Base-by-base conservation (phyloP, 2,888 invertebrate species). In the Stenolophus ochropezus region DNA sequence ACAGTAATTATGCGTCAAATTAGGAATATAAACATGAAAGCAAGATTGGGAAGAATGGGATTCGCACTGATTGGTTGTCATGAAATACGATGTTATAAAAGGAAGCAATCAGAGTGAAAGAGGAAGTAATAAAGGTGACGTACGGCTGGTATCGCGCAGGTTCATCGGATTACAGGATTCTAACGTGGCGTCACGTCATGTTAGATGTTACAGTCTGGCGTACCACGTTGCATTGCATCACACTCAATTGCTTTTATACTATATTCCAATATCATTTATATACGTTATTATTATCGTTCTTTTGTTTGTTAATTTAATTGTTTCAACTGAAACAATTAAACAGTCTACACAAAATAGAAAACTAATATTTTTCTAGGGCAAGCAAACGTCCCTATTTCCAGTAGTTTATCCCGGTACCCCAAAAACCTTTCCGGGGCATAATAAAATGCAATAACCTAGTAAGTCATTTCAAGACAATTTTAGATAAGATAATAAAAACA, bases 41-140 rank as follows among this genome's bases (percentile, higher is more conserved):
- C 61, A 25, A 65, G 61, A 65, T 11, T 25, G n/a, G 27, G 25
- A 65, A 69, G 33, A 33, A 69, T 69, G 5, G 14, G 16, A 69
- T 69, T 69, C 65, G 33, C 65, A 69, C 18, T 49, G 27, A 69
- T 69, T 69, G 65, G 65, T 69, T 69, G 65, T 69, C 65, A 69
- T 77, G 77, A 58, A 42, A 61, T 58, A 77, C 77, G 47, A 77
- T 33, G 76, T 18, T 73, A 73, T 77, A 56, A 61, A 77, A 56
- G 75, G 33, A 76, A 77, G 77, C 77, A 61, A 61, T 77, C 42
- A 77, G 58, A 77, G 56, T 56, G 58, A 77, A 77, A 77, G 58
- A 61, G 56, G 56, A 77, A 77, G 77, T 61, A 77, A 77, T 77
- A 77, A 77, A 77, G 56, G 77, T 77, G 61, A 77, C 47, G 16